phyloP scores from a whole-genome alignment of 1,140 invertebrate species.

The Trypoxylus dichotomus region DNA sequence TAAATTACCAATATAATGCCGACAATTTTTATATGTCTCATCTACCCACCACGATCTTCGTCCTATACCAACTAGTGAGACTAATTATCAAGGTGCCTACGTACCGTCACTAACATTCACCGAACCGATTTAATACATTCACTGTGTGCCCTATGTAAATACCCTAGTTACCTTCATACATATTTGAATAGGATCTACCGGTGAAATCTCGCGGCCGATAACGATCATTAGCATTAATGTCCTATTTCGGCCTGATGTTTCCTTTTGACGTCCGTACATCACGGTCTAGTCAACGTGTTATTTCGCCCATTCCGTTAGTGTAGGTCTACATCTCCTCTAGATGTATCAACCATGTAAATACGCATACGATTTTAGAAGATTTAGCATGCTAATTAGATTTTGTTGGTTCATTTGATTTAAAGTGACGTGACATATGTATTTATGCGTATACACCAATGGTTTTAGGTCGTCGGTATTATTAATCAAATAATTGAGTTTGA shows the following conservation, averaged over 20 bases:
- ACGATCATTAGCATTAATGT: slow-evolving; percentile 7
- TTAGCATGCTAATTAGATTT: background rate
- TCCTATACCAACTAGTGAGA: background rate
- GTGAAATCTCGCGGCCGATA: background rate
- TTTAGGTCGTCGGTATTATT: background rate
- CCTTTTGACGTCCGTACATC: background rate
- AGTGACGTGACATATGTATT: background rate
- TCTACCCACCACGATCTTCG: too few species aligned
- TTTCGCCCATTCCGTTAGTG: background rate
- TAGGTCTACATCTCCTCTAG: background rate
- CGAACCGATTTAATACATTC: background rate
- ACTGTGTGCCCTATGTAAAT: background rate
- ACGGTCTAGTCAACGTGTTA: background rate
- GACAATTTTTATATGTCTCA: too few species aligned
- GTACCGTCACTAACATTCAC: background rate
- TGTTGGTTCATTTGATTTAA: background rate
- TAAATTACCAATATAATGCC: too few species aligned
- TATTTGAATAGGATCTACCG: background rate
- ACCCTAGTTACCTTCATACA: background rate
- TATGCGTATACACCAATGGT: background rate
- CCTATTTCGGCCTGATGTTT: background rate
- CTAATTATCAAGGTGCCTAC: background rate
- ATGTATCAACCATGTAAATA: background rate
- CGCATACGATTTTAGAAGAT: background rate
- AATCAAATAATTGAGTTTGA: background rate